Percentiles rank a stretch among this genome's conserved stretches.
Evolutionary conservation across 37 sponge, comb jelly and placozoan species (phyloP).

Genomic region (Beroe ovata): DNA sequence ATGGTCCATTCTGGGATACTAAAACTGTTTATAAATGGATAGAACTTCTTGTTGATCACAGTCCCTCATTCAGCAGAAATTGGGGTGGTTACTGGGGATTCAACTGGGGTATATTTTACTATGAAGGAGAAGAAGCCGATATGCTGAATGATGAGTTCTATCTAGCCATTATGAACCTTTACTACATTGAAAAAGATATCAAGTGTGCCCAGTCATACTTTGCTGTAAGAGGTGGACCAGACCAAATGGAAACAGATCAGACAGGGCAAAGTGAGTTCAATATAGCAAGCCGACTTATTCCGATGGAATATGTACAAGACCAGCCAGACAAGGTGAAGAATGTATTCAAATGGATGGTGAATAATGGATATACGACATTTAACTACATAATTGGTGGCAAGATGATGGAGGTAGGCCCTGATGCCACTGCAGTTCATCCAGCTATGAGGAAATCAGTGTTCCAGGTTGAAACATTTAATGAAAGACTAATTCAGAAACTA

Average conservation of each 20-base stretch:
- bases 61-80: background rate
- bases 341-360: slow-evolving; percentile 4
- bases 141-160: slow-evolving; percentile 6
- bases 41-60: slow-evolving; percentile 1
- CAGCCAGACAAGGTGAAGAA: slow-evolving; percentile 20
- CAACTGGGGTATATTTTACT: slow-evolving; percentile 22
- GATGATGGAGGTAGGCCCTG: slow-evolving; percentile 3
- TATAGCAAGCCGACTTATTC: slow-evolving; percentile 44
- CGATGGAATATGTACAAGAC: background rate
- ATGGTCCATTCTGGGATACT: background rate
- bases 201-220: slow-evolving; percentile 43
- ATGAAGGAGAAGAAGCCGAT: slow-evolving; percentile 23
- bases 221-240: slow-evolving; percentile 39
- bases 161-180: background rate
- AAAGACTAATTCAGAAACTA: slow-evolving; percentile 23
- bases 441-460: slow-evolving; percentile 58
- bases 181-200: background rate
- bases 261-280: slow-evolving; percentile 23
- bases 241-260: slow-evolving; percentile 39
- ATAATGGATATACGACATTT: slow-evolving; percentile 26
- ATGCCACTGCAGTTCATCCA: slow-evolving; percentile 59
- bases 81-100: slow-evolving; percentile 56
- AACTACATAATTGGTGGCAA: slow-evolving; percentile 55
- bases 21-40: slow-evolving; percentile 56
- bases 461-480: slow-evolving; percentile 47